Evolutionary conservation across 2,888 invertebrate species (phyloP).

Genomic region (Epinotia demarniana): DNA sequence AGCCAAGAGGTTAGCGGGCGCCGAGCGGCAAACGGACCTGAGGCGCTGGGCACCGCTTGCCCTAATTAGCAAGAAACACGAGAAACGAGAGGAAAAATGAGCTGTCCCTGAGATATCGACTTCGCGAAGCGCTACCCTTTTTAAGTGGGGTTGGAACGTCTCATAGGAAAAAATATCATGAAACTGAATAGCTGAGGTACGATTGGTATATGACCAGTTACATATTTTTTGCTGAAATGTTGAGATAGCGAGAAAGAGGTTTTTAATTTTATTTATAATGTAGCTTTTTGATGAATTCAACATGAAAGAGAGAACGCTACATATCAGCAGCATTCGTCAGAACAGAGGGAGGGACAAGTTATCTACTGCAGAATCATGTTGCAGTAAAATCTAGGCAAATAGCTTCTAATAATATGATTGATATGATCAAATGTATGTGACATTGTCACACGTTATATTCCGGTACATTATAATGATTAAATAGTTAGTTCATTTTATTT

Average conservation of each 20-base stretch:
- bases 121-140: slow-evolving; percentile 25
- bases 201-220: not conserved
- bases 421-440: no score
- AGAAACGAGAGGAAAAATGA: slow-evolving; percentile 58
- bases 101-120: slow-evolving; percentile 45
- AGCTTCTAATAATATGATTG: no score
- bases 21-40: slow-evolving; percentile 50
- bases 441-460: not conserved
- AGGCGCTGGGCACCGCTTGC: slow-evolving; percentile 49
- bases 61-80: slow-evolving; percentile 73
- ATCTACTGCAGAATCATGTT: not conserved
- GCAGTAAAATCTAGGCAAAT: no score
- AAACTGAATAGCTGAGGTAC: slow-evolving; percentile 1
- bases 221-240: not conserved
- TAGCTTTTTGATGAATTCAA: not conserved
- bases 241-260: no score
- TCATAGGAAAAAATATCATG: not conserved
- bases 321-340: not conserved
- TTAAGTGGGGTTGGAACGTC: slow-evolving; percentile 22
- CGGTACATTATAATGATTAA: not conserved
- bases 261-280: no score
- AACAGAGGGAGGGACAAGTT: not conserved
- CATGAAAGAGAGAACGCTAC: not conserved
- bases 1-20: slow-evolving; percentile 53
- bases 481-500: slow-evolving; percentile 11